Evolutionary conservation across 2,888 invertebrate genomes (phyloP).

Genomic region (Nebria salina): DNA sequence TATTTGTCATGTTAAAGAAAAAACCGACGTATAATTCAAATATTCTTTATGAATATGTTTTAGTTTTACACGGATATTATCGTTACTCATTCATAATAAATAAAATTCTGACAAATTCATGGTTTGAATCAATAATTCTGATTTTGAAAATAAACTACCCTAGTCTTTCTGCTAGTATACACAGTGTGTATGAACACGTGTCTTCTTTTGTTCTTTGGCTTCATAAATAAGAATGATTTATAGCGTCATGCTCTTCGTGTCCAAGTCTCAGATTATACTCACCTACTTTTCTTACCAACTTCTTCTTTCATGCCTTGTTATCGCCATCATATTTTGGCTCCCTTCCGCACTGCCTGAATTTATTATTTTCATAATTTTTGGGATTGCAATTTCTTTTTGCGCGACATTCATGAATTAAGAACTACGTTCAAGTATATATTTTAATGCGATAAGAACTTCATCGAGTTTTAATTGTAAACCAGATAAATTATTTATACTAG

Average conservation of each 20-base stretch:
- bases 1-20: no score
- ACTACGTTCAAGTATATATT: constrained; percentile 43
- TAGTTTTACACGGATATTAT: neutral
- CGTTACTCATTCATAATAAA: neutral
- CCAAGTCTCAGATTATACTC: constrained; percentile 50
- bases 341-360: constrained; percentile 35
- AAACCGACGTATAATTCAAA: no score
- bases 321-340: constrained; percentile 7
- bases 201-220: constrained; percentile 57
- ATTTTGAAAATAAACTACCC: neutral
- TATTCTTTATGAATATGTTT: no score
- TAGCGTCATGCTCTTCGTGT: constrained; percentile 61
- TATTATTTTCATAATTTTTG: constrained; percentile 45
- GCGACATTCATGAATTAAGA: constrained; percentile 44
- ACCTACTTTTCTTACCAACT: constrained; percentile 17
- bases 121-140: neutral
- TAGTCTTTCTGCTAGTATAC: constrained; percentile 46
- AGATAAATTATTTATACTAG: neutral
- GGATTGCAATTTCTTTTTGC: constrained; percentile 40
- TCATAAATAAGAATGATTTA: constrained; percentile 63
- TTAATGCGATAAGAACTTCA: constrained; percentile 28
- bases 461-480: constrained; percentile 17
- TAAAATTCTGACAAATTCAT: neutral
- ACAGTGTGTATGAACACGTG: constrained; percentile 55
- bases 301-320: constrained; percentile 12